Conservation (phyloP, 2,888 invertebrate species). For the Acronicta alni region DNA sequence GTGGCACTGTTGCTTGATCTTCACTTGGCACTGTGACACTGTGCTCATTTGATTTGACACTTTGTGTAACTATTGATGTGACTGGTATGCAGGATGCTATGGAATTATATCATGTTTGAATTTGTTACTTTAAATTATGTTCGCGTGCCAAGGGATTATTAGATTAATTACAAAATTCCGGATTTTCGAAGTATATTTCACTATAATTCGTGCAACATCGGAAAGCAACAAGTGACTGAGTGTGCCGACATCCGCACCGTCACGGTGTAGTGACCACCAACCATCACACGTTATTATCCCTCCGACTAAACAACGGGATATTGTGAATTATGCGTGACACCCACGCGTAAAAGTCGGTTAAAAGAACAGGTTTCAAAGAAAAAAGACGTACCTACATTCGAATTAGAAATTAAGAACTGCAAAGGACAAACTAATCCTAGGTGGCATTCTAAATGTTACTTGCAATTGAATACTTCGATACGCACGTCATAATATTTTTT, state of each 20-base stretch:
- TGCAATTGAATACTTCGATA: slow-evolving; percentile 1
- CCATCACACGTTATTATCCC: slow-evolving; percentile 75
- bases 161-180: slow-evolving; percentile 15
- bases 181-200: slow-evolving; percentile 33
- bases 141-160: slow-evolving; percentile 1
- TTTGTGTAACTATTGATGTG: slow-evolving; percentile 17
- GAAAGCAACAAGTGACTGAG: slow-evolving; percentile 68
- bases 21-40: slow-evolving; percentile 47
- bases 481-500: too few species aligned
- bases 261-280: slow-evolving; percentile 75
- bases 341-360: slow-evolving; percentile 64
- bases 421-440: not conserved
- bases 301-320: slow-evolving; percentile 82
- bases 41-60: slow-evolving; percentile 22
- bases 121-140: not conserved
- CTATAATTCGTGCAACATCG: slow-evolving; percentile 54
- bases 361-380: slow-evolving; percentile 51
- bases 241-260: slow-evolving; percentile 68
- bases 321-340: slow-evolving; percentile 84
- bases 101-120: slow-evolving; percentile 6
- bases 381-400: slow-evolving; percentile 18
- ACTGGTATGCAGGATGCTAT: slow-evolving; percentile 16
- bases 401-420: slow-evolving; percentile 10
- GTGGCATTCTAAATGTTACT: not conserved
- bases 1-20: slow-evolving; percentile 41